Evolutionary conservation across 2,888 invertebrate species (phyloP).

Genomic region (Tethea ocularis): DNA sequence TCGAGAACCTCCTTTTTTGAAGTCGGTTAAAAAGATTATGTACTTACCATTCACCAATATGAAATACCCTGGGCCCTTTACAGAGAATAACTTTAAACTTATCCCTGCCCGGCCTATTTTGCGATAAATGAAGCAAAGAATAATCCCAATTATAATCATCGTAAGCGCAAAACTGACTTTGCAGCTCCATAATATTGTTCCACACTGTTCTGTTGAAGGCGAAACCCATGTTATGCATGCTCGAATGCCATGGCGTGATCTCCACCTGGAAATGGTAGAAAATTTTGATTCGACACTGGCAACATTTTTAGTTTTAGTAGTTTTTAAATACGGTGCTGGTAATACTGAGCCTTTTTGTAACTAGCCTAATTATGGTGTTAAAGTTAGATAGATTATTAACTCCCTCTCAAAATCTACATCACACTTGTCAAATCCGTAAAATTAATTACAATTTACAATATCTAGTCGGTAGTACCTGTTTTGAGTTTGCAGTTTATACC

Average conservation of each 20-base stretch:
- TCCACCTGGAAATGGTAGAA: slow-evolving; percentile 87
- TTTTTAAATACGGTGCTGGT: background rate
- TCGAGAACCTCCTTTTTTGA: too few species aligned
- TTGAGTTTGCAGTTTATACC: too few species aligned
- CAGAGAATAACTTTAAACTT: slow-evolving; percentile 95
- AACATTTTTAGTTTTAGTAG: background rate
- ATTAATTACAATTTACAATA: too few species aligned
- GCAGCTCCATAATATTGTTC: slow-evolving; percentile 91
- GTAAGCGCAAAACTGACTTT: slow-evolving; percentile 95
- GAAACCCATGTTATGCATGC: slow-evolving; percentile 99
- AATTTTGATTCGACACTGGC: background rate
- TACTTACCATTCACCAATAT: slow-evolving; percentile 98
- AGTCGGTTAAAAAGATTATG: too few species aligned
- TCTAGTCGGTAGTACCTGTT: too few species aligned
- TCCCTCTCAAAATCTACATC: too few species aligned
- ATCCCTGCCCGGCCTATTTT: slow-evolving; percentile 88
- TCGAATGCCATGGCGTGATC: slow-evolving; percentile 97
- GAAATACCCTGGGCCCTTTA: slow-evolving; percentile 97
- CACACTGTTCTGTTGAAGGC: slow-evolving; percentile 95
- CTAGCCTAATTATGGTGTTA: too few species aligned
- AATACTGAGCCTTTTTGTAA: background rate
- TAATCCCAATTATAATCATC: slow-evolving; percentile 99
- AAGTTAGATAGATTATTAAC: too few species aligned
- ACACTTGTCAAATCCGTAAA: too few species aligned
- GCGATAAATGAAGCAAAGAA: slow-evolving; percentile 96